Conservation (phyloP, 2,113 vertebrate species). For the Platichthys stellatus region DNA sequence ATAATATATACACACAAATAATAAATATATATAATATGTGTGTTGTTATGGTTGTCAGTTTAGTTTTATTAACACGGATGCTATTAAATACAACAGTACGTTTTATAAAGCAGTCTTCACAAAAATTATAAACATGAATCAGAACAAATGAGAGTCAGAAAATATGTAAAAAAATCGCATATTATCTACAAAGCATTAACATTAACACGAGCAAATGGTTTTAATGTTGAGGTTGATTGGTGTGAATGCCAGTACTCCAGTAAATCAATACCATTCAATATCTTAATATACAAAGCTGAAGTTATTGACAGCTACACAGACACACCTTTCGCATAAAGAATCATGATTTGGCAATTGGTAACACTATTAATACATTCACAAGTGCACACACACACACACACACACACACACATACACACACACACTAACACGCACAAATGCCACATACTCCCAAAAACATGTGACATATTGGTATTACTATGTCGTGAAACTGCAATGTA, state of each 20-base stretch:
- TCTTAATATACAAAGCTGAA: neutral
- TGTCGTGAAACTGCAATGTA: neutral
- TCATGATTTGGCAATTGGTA: slow-evolving; percentile 39
- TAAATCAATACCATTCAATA: neutral
- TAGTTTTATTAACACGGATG: too few relatives aligned
- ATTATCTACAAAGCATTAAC: too few relatives aligned
- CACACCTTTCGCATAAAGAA: slow-evolving; percentile 28
- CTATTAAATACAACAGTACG: too few relatives aligned
- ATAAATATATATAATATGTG: too few relatives aligned
- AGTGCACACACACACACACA: slow-evolving; percentile 2
- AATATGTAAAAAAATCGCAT: too few relatives aligned
- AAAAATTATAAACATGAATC: too few relatives aligned
- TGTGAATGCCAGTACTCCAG: neutral
- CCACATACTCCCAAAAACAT: slow-evolving; percentile 53
- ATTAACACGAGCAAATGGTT: too few relatives aligned
- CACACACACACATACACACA: slow-evolving; percentile 3
- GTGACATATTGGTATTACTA: slow-evolving; percentile 59
- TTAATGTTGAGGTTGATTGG: neutral
- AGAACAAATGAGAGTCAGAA: too few relatives aligned
- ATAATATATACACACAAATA: too few relatives aligned
- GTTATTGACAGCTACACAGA: slow-evolving; percentile 42
- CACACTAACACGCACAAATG: neutral
- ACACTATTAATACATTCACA: slow-evolving; percentile 60
- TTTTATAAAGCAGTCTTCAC: too few relatives aligned
- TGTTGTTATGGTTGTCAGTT: too few relatives aligned